phyloP scores from a whole-genome alignment of 2,888 invertebrate species.

The Hydrotaea diabolus region DNA sequence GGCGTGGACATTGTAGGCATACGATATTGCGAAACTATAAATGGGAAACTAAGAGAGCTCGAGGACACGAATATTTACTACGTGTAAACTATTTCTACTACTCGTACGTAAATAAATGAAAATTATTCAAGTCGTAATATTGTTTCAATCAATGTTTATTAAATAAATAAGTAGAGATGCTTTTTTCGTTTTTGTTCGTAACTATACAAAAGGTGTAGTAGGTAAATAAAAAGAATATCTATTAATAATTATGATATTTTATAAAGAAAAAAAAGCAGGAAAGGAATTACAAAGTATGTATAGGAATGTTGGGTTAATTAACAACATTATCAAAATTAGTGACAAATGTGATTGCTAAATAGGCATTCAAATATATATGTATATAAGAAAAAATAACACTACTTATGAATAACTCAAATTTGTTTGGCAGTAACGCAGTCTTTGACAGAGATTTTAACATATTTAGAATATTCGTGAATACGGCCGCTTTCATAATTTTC shows the following conservation, averaged over 20 bases:
- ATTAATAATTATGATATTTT: not conserved
- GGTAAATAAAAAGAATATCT: slow-evolving; percentile 5
- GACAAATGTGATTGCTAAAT: not conserved
- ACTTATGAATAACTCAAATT: slow-evolving; percentile 3
- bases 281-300: slow-evolving; percentile 22
- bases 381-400: slow-evolving; percentile 15
- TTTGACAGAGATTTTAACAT: not conserved
- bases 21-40: too few species aligned
- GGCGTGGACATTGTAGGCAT: too few species aligned
- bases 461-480: not conserved
- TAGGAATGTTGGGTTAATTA: slow-evolving; percentile 38
- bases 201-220: slow-evolving; percentile 16
- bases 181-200: slow-evolving; percentile 1
- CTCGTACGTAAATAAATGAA: not conserved
- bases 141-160: slow-evolving; percentile 37
- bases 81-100: not conserved
- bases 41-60: too few species aligned
- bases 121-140: not conserved
- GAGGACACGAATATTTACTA: not conserved
- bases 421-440: slow-evolving; percentile 4
- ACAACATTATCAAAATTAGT: not conserved
- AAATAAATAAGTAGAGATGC: slow-evolving; percentile 37
- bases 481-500: not conserved
- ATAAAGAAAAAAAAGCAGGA: slow-evolving; percentile 1
- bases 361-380: not conserved